A percentile compares a stretch with the other conserved stretches of the same genome.
These are phyloP conservation scores for Calypte anna DNA, from an alignment of 2,113 vertebrate species.

Conservation along the genomic window DNA sequence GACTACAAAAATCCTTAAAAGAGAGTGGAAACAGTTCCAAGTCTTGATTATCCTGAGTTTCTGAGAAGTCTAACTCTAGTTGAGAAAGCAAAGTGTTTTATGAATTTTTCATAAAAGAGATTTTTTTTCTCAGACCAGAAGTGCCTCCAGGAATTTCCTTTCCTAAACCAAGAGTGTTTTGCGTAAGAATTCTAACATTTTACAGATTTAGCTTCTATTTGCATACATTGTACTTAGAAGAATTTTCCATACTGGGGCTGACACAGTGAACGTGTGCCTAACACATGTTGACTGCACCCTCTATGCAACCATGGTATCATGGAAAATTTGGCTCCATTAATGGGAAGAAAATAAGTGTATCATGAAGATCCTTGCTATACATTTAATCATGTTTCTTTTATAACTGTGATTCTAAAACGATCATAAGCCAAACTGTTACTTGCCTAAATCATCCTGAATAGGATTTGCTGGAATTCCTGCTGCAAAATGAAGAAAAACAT, in stretches of 20 bases:
- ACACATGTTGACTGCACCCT: background rate
- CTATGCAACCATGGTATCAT: accelerated
- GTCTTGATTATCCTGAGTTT: background rate
- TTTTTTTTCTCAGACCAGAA: background rate
- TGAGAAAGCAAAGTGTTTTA: background rate
- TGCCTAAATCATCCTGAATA: background rate
- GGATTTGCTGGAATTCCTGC: background rate
- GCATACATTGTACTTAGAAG: background rate
- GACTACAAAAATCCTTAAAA: background rate
- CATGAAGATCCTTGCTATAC: background rate
- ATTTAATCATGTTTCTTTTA: background rate
- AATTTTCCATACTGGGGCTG: background rate
- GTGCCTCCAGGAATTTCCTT: background rate
- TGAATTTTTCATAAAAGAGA: background rate
- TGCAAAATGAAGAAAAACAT: background rate
- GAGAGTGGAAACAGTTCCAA: background rate
- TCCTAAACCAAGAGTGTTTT: background rate
- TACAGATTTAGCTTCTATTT: background rate
- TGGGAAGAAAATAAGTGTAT: background rate
- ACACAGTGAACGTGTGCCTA: background rate
- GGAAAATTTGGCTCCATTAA: background rate
- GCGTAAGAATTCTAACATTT: background rate
- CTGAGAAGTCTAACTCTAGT: background rate
- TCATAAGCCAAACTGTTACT: background rate
- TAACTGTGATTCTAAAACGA: background rate